Base-by-base conservation (phyloP, 1,140 invertebrate species). In the Ditylenchus dipsaci region DNA sequence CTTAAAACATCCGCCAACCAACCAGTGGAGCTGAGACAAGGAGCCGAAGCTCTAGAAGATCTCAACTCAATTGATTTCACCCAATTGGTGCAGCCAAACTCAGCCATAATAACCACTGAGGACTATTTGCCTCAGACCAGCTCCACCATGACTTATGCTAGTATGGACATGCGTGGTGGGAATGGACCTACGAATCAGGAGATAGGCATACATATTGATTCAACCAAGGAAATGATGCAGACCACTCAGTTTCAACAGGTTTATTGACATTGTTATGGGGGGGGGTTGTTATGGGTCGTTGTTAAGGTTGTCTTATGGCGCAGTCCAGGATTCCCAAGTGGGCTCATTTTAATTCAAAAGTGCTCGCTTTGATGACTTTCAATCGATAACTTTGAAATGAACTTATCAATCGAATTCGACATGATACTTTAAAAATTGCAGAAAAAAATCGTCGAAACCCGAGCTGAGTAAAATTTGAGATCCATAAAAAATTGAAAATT, bases 41-140 rank as follows among this genome's bases (percentile, higher is more conserved):
- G 43, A 17, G 42, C 9, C 19, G 56, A 60, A 26, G 27, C 53
- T 27, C 17, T 66, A 33, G 72, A 69, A 26, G 72, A 74, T 43
- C 45, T 74, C n/a, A 68, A 74, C 43, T 65, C 42, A 23, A 74
- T 74, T 47, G 72, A 74, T 19, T 53, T 63, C 29, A 75, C 73
- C 21, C 67, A 74, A 45, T 29, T 74, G 43, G 57, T 71, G 27
- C n/a, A 19, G n/a, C n/a, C 49, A 26, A 72, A 72, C 27, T 61
- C 69, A 7, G 38, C 61, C 7, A 59, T 60, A 17, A 74, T 74
- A 19, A 74, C 59, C 17, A 74, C 72, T 13, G 72, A 74, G 21
- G 72, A 74, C 30, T 74, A 75, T 42, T 63, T 68, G 30, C 49
- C 38, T 27, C 42, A 63, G 30, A 38, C 33, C 33, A 11, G 11